Percentiles rank a stretch among this genome's conserved stretches.
Conservation (phyloP, 2,797 vertebrate genomes). For the Vireo griseus region DNA sequence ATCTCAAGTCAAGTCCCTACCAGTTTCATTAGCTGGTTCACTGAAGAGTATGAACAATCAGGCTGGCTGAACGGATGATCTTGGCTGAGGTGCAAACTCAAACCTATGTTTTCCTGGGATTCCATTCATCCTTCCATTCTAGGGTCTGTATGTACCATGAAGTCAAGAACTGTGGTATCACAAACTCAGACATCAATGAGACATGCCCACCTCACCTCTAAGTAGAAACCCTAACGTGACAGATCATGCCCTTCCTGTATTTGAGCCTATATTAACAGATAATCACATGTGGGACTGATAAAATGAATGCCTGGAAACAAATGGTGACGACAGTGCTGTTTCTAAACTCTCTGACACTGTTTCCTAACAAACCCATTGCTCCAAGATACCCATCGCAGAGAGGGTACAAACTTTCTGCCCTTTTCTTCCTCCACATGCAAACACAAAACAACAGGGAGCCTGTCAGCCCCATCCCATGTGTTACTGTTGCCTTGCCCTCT, state of each 20-base stretch:
- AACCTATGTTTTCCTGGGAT: background rate
- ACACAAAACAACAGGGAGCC: background rate
- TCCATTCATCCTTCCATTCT: background rate
- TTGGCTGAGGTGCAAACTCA: background rate
- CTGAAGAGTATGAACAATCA: background rate
- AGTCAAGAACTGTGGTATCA: background rate
- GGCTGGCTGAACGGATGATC: background rate
- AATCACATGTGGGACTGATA: background rate
- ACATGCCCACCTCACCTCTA: background rate
- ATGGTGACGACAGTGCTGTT: background rate
- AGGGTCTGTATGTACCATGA: background rate
- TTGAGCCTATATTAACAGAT: background rate
- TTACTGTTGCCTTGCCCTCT: fast-evolving
- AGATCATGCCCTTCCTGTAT: background rate
- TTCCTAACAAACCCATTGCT: background rate
- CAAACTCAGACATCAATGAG: background rate
- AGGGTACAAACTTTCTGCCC: background rate
- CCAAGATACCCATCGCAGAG: background rate
- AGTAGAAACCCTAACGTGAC: background rate
- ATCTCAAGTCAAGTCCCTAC: background rate
- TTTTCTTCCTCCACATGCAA: background rate
- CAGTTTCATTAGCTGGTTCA: background rate
- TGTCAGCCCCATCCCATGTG: background rate
- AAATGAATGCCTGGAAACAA: background rate
- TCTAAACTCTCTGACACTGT: background rate